Percentiles rank a stretch among this genome's conserved stretches.
phyloP scores from a whole-genome alignment of 2,797 vertebrate species.

The Danio albolineatus region DNA sequence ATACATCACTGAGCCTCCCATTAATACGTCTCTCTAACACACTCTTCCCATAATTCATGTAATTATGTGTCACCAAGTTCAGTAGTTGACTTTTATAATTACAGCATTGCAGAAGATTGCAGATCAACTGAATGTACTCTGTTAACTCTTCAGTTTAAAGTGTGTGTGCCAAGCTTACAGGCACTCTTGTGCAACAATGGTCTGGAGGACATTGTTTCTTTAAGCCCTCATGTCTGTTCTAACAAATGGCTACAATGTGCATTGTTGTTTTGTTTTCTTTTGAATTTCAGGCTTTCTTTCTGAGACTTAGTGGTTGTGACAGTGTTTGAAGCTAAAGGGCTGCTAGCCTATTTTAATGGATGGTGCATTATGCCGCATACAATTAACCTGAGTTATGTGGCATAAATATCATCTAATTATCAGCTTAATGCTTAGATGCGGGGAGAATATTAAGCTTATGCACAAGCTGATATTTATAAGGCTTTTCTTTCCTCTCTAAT shows the following conservation, averaged over 20 bases:
- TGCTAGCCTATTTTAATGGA: not conserved
- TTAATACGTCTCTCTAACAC: slow-evolving; percentile 27
- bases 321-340: not conserved
- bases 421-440: slow-evolving; percentile 13
- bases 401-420: slow-evolving; percentile 32
- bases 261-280: not conserved
- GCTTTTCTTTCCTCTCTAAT: not conserved
- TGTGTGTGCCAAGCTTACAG: not conserved
- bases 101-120: slow-evolving; percentile 2
- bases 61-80: slow-evolving; percentile 38
- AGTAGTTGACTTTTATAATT: slow-evolving; percentile 39
- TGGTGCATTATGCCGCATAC: slow-evolving; percentile 16
- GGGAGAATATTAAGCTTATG: not conserved
- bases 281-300: not conserved
- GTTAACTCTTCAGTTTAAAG: slow-evolving; percentile 10
- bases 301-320: not conserved
- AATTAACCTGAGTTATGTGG: slow-evolving; percentile 22
- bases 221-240: not conserved
- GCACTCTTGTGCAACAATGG: not conserved
- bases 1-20: slow-evolving; percentile 7
- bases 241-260: not conserved
- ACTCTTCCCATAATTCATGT: slow-evolving; percentile 35
- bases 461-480: not conserved
- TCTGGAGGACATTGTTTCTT: not conserved
- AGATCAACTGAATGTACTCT: not conserved